Evolutionary conservation across 2,797 vertebrate genomes (phyloP).

Genomic region (Tachyglossus aculeatus): DNA sequence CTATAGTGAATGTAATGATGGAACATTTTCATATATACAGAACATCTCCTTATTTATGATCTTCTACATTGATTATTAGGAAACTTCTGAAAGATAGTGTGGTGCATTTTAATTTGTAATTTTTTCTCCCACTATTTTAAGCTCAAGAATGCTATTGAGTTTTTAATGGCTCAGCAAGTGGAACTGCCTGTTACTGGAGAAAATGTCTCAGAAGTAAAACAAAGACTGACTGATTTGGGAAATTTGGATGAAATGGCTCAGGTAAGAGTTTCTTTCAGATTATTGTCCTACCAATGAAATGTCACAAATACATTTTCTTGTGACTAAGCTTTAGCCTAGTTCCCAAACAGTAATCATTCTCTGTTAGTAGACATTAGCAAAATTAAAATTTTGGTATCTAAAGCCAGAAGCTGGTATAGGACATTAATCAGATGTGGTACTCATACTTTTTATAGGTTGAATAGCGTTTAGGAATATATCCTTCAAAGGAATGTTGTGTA

Average conservation of each 20-base stretch:
- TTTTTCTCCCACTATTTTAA: slow-evolving; percentile 63
- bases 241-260: slow-evolving; percentile 81
- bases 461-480: too few species aligned
- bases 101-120: slow-evolving; percentile 9
- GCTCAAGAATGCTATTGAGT: slow-evolving; percentile 84
- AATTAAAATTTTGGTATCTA: too few species aligned
- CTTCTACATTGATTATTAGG: too few species aligned
- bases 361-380: background rate
- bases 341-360: background rate
- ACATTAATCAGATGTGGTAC: too few species aligned
- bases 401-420: too few species aligned
- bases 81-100: background rate
- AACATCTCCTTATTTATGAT: too few species aligned
- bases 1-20: background rate
- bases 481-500: too few species aligned
- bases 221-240: slow-evolving; percentile 83
- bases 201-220: slow-evolving; percentile 79
- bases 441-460: too few species aligned
- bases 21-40: too few species aligned
- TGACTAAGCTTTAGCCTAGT: background rate
- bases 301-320: background rate
- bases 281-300: background rate
- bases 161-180: slow-evolving; percentile 81
- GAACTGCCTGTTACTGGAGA: slow-evolving; percentile 78
- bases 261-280: slow-evolving; percentile 70